phyloP scores from a whole-genome alignment of 2,113 vertebrate genomes.

The Hemiscyllium ocellatum region DNA sequence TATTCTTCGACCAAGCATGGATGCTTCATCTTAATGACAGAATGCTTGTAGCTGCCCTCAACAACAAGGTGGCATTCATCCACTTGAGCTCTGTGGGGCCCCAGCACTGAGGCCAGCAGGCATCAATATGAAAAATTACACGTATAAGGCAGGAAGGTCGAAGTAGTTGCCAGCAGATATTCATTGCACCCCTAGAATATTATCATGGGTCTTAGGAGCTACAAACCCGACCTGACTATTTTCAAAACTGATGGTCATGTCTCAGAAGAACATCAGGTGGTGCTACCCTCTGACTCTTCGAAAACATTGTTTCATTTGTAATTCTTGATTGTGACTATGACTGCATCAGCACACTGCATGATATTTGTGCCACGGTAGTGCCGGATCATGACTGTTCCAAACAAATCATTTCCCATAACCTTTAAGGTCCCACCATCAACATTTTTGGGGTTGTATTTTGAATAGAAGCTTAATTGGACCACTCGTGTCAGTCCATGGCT shows the following conservation, averaged over 20 bases:
- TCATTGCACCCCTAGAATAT: background rate
- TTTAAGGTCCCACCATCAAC: background rate
- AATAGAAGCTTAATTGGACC: background rate
- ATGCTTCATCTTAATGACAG: background rate
- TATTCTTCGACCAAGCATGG: background rate
- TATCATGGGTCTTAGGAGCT: background rate
- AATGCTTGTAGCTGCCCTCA: background rate
- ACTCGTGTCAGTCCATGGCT: background rate
- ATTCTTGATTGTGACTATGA: background rate
- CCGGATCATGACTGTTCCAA: background rate
- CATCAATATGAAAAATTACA: background rate
- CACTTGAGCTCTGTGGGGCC: background rate
- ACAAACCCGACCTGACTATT: background rate
- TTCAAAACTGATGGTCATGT: background rate
- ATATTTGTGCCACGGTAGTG: background rate
- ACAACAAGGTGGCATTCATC: background rate
- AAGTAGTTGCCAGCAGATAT: background rate
- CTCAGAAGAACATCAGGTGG: background rate
- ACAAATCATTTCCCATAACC: background rate
- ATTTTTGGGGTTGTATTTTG: background rate
- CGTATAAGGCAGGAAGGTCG: background rate
- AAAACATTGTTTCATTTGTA: background rate
- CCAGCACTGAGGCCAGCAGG: background rate
- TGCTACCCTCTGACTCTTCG: background rate
- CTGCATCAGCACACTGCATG: background rate